Evolutionary conservation across 1,140 invertebrate genomes (phyloP).

Genomic region (Drosophila bocki): DNA sequence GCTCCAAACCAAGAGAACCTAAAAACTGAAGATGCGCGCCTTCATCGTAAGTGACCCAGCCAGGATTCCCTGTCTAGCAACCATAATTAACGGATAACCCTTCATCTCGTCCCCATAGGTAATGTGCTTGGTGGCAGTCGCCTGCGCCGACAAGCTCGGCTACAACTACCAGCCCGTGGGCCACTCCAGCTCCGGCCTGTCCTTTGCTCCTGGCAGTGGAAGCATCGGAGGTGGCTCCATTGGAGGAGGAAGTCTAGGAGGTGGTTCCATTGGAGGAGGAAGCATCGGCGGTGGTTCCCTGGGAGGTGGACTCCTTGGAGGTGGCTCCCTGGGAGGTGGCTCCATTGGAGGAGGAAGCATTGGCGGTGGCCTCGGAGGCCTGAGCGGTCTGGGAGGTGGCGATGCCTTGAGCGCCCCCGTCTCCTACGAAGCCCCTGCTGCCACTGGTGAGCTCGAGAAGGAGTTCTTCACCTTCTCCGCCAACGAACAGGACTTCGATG

Average conservation of each 20-base stretch:
- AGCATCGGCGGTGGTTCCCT: conserved; percentile 26
- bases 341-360: conserved; percentile 17
- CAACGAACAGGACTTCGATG: conserved; percentile 61
- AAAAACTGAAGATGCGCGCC: conserved; percentile 68
- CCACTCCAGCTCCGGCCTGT: conserved; percentile 67
- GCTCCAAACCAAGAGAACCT: conserved; percentile 69
- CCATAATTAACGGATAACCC: conserved; percentile 34
- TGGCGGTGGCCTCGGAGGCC: conserved; percentile 30
- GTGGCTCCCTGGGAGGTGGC: conserved; percentile 30
- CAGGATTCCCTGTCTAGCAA: neutral
- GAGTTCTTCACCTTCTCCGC: conserved; percentile 65
- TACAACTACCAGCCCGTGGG: conserved; percentile 80
- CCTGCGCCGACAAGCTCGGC: conserved; percentile 78
- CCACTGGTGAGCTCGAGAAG: conserved; percentile 56
- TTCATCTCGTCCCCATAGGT: conserved; percentile 35
- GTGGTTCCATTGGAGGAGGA: conserved; percentile 22
- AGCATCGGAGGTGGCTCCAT: conserved; percentile 31
- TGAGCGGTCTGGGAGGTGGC: conserved; percentile 46
- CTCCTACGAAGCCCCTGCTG: conserved; percentile 41
- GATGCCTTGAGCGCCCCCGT: conserved; percentile 34
- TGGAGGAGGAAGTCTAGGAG: conserved; percentile 23
- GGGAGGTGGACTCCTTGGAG: conserved; percentile 32
- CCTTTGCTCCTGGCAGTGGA: conserved; percentile 61
- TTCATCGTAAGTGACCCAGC: conserved; percentile 70
- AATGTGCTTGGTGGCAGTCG: conserved; percentile 73